phyloP scores from a whole-genome alignment of 2,113 vertebrate species.

The Ceyx melanurus region DNA sequence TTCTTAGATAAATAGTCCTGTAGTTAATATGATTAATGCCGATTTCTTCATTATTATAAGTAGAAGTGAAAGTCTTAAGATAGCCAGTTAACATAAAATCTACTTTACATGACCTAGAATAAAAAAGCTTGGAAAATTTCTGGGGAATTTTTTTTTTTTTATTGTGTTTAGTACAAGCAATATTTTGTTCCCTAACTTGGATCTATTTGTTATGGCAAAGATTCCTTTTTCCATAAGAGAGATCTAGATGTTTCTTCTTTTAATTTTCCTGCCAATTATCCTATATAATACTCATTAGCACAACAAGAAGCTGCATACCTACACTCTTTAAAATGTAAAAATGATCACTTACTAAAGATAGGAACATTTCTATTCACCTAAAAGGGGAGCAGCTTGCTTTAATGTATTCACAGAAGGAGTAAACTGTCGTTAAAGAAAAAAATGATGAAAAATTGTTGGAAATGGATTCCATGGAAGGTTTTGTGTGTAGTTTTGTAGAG shows the following conservation, averaged over 20 bases:
- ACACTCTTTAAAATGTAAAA: background rate
- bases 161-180: background rate
- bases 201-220: background rate
- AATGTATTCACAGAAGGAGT: background rate
- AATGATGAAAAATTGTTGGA: background rate
- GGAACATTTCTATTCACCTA: background rate
- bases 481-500: background rate
- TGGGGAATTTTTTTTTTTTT: background rate
- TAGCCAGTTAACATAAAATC: background rate
- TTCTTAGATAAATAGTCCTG: conserved; percentile 8
- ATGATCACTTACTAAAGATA: background rate
- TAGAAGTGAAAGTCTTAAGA: background rate
- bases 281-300: background rate
- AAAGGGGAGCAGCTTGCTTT: background rate
- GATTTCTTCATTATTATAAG: background rate
- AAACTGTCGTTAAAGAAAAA: background rate
- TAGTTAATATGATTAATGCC: background rate
- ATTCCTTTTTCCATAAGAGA: background rate
- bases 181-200: background rate
- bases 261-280: rapidly evolving
- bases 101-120: background rate
- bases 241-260: background rate
- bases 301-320: background rate
- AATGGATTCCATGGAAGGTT: background rate
- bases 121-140: background rate